Evolutionary conservation across 1,140 invertebrate species (phyloP).

Genomic region (Drosophila elegans): DNA sequence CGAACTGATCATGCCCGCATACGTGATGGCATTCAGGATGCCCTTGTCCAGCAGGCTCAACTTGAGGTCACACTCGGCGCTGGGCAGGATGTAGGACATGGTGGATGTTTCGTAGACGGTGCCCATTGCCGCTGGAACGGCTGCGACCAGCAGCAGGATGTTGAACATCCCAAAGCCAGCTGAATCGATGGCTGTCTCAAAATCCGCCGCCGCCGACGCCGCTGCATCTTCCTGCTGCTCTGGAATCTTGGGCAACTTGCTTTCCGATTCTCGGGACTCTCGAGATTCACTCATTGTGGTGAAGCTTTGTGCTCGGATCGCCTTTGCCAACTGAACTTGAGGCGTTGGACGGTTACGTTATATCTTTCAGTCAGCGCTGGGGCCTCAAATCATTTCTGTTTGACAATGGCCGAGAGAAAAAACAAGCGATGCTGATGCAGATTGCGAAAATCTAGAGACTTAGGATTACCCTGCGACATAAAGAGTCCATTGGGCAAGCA

Average conservation of each 20-base stretch:
- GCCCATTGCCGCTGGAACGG: constrained; percentile 88
- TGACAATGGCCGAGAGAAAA: constrained; percentile 20
- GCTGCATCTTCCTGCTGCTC: constrained; percentile 11
- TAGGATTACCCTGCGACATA: constrained; percentile 16
- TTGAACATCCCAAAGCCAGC: constrained; percentile 89
- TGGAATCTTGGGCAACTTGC: constrained; percentile 23
- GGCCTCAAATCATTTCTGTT: constrained; percentile 46
- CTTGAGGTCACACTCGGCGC: constrained; percentile 89
- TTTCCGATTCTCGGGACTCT: background rate
- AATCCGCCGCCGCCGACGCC: constrained; percentile 85
- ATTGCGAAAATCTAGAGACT: constrained; percentile 12
- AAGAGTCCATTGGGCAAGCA: no score
- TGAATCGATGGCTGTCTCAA: constrained; percentile 87
- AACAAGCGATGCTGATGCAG: constrained; percentile 27
- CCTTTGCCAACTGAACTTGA: constrained; percentile 40
- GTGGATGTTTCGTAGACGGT: constrained; percentile 89
- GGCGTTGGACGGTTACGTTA: constrained; percentile 25
- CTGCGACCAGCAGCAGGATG: constrained; percentile 87
- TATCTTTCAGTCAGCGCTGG: constrained; percentile 51
- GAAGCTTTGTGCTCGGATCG: constrained; percentile 22
- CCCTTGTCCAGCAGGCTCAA: constrained; percentile 89
- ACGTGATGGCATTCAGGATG: constrained; percentile 88
- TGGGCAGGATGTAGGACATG: constrained; percentile 89
- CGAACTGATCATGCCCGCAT: constrained; percentile 88
- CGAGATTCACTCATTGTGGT: constrained; percentile 29